Evolutionary conservation across 2,888 invertebrate species (phyloP), one percentile per base, ranked within the genome.

Genomic region (Xestia xanthographa): DNA sequence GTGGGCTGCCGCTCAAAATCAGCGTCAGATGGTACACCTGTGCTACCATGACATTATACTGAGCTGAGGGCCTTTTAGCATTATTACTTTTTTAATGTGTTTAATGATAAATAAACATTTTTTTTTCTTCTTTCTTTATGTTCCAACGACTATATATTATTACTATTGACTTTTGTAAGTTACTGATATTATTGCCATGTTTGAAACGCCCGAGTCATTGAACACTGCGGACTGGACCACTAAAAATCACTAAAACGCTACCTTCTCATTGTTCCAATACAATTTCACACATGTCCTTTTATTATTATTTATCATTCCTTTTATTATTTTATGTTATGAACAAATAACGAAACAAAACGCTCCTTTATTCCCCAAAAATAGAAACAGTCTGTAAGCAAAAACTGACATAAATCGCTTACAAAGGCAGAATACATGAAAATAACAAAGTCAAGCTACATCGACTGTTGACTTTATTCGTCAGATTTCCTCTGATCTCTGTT

Each of bases 401-500:
- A 60, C 29, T 26, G 22, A 50, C n/a, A 68, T 53, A 67, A 80
- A 69, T 72, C 45, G 71, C 63, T 65, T n/a, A 72, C 63, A 81
- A 60, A 73, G 20, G 38, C 68, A 48, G 38, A 76, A 83, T 77
- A 72, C 72, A 77, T 65, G 50, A 26, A 72, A 70, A 68, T 71
- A 58, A 77, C 70, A 70, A 72, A 79, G 65, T 76, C 50, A 70
- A 71, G 77, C 65, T 29, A 83, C 63, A 77, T 83, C 29, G 74
- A 70, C 77, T 73, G 80, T 83, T 77, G 75, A 72, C 77, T 77
- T 75, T 77, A 75, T 75, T 75, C 73, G 65, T 75, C 70, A 83
- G 68, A 60, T 75, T 76, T 69, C 62, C 68, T 77, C 84, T 83
- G 75, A 86, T 86, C 74, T 76, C 72, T 72, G 77, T 87, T 80